Percentiles rank a stretch among this genome's conserved stretches.
These are phyloP conservation scores for Scomber scombrus DNA, from an alignment of 2,113 vertebrate species.

Conservation along the genomic window DNA sequence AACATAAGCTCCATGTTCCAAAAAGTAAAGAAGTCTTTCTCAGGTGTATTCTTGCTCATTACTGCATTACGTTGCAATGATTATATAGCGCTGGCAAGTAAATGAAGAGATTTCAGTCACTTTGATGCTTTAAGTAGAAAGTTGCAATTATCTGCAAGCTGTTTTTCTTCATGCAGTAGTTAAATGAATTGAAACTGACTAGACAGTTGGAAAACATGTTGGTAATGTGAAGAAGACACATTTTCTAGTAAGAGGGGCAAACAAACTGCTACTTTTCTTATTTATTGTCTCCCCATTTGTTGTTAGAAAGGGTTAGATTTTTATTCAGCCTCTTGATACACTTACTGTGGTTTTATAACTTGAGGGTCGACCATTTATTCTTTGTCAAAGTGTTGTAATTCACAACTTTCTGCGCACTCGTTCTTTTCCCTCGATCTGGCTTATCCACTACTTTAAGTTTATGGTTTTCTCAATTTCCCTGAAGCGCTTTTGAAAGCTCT, in stretches of 20 bases:
- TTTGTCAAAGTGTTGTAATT: conserved; percentile 7
- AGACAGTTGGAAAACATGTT: too few species aligned
- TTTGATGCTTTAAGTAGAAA: too few species aligned
- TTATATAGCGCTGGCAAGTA: too few species aligned
- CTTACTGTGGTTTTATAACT: not conserved
- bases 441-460: conserved; percentile 22
- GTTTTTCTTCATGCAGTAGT: too few species aligned
- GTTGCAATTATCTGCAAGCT: too few species aligned
- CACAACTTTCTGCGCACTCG: not conserved
- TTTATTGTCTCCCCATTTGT: not conserved
- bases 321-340: not conserved
- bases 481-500: not conserved
- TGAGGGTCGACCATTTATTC: not conserved
- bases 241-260: too few species aligned
- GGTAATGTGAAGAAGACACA: not conserved
- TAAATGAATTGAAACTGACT: too few species aligned
- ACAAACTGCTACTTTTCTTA: too few species aligned
- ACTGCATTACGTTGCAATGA: too few species aligned
- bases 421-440: not conserved
- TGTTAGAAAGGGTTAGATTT: not conserved
- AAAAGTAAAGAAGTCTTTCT: not conserved
- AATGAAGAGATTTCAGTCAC: too few species aligned
- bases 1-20: not conserved
- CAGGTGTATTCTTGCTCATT: too few species aligned
- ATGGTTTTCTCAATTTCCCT: conserved; percentile 26